phyloP scores from a whole-genome alignment of 2,888 invertebrate genomes.

The Gastrophysa polygoni region DNA sequence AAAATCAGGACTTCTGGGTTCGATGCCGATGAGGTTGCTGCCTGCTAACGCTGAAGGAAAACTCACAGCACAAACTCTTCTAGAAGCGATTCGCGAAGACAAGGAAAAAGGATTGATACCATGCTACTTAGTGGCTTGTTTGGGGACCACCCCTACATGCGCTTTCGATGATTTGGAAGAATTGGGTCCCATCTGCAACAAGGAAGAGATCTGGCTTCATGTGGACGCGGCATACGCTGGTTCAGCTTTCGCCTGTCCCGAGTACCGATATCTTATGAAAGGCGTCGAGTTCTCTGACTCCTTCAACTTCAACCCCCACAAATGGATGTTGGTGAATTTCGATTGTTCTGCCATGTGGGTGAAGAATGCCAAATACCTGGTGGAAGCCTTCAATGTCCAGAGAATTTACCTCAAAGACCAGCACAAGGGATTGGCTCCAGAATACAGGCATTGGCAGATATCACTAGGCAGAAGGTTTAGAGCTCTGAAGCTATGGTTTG shows the following conservation, averaged over 20 bases:
- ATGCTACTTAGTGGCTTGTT: conserved; percentile 78
- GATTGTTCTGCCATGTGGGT: conserved; percentile 96
- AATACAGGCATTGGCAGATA: conserved; percentile 86
- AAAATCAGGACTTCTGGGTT: conserved; percentile 81
- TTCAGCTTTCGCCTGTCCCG: conserved; percentile 89
- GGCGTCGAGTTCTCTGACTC: conserved; percentile 86
- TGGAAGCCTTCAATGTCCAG: conserved; percentile 91
- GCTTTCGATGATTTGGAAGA: conserved; percentile 91
- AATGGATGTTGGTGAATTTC: conserved; percentile 94
- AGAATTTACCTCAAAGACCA: conserved; percentile 87
- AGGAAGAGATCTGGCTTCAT: conserved; percentile 85
- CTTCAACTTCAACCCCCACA: conserved; percentile 93
- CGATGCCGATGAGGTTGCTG: conserved; percentile 78
- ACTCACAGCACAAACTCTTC: conserved; percentile 71
- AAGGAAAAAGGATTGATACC: conserved; percentile 82
- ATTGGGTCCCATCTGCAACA: conserved; percentile 80
- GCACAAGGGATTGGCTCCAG: conserved; percentile 66
- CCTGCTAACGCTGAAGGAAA: conserved; percentile 71
- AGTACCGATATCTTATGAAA: conserved; percentile 67
- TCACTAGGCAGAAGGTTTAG: conserved; percentile 88
- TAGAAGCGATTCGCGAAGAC: conserved; percentile 78
- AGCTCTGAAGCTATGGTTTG: conserved; percentile 92
- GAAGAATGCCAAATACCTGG: conserved; percentile 78
- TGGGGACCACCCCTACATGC: conserved; percentile 76
- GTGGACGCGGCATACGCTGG: conserved; percentile 98